Conservation (phyloP, 2,113 vertebrate genomes). For the Seriola quinqueradiata region DNA sequence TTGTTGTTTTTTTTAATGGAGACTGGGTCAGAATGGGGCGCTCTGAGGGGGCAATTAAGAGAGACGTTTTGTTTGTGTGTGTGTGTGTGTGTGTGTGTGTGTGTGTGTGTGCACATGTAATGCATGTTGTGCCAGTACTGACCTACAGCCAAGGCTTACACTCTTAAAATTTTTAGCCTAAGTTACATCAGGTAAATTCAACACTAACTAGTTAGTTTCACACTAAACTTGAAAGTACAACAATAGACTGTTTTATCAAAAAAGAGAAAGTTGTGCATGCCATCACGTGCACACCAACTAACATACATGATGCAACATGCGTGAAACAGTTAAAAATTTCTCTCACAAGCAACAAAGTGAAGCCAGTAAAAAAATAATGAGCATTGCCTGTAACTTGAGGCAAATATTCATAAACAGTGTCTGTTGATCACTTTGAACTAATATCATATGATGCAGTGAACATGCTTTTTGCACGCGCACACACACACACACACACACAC, state of each 20-base stretch:
- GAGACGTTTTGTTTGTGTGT: conserved; percentile 21
- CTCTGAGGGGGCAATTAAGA: conserved; percentile 26
- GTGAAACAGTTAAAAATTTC: neutral
- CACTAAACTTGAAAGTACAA: neutral
- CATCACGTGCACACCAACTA: neutral
- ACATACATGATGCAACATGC: neutral
- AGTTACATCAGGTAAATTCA: neutral
- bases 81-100: conserved; percentile 17
- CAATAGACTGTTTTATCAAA: too few relatives aligned
- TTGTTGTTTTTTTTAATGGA: conserved; percentile 19
- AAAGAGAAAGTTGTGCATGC: neutral
- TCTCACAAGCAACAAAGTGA: neutral
- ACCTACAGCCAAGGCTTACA: neutral
- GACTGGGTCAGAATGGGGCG: conserved; percentile 35
- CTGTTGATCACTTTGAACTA: conserved; percentile 6
- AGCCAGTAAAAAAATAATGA: neutral
- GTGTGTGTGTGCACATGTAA: neutral
- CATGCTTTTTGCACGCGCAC: neutral
- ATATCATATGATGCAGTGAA: neutral
- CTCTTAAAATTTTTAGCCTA: too few relatives aligned
- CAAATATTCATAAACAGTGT: neutral
- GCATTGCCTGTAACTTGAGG: neutral
- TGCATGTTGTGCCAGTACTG: neutral
- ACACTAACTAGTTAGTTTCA: neutral
- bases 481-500: conserved; percentile 27